Percentiles rank a stretch among this genome's conserved stretches.
phyloP scores from a whole-genome alignment of 2,888 invertebrate species.

The Eueremaeus valkanovi region DNA sequence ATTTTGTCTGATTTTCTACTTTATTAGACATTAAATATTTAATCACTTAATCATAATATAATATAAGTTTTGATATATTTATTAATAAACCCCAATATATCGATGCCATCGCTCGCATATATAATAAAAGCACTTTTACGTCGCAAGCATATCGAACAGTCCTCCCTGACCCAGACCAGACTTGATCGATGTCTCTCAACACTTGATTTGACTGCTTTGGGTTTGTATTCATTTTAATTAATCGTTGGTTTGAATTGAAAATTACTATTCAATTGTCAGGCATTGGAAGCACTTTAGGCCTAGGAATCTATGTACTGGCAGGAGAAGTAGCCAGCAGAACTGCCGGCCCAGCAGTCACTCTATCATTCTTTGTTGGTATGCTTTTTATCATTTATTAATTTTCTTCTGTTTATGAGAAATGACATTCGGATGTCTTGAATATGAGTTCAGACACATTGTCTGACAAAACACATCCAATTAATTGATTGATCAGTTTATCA shows the following conservation, averaged over 20 bases:
- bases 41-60: background rate
- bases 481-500: background rate
- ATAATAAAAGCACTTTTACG: conserved; percentile 35
- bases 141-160: conserved; percentile 39
- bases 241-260: background rate
- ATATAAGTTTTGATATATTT: background rate
- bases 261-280: conserved; percentile 47
- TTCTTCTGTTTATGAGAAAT: background rate
- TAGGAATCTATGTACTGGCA: conserved; percentile 91
- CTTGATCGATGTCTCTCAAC: conserved; percentile 67
- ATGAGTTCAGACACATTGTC: background rate
- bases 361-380: conserved; percentile 63
- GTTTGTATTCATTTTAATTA: conserved; percentile 50
- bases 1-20: no score
- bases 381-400: conserved; percentile 54
- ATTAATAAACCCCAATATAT: conserved; percentile 1
- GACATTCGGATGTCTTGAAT: background rate
- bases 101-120: conserved; percentile 30
- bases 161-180: conserved; percentile 40
- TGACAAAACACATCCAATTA: background rate
- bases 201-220: conserved; percentile 78
- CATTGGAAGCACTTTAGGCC: conserved; percentile 64
- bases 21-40: background rate
- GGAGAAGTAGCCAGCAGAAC: conserved; percentile 79
- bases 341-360: conserved; percentile 84